These are phyloP conservation scores for Megalops atlanticus DNA, from an alignment of 2,113 vertebrate species.

Conservation along the genomic window DNA sequence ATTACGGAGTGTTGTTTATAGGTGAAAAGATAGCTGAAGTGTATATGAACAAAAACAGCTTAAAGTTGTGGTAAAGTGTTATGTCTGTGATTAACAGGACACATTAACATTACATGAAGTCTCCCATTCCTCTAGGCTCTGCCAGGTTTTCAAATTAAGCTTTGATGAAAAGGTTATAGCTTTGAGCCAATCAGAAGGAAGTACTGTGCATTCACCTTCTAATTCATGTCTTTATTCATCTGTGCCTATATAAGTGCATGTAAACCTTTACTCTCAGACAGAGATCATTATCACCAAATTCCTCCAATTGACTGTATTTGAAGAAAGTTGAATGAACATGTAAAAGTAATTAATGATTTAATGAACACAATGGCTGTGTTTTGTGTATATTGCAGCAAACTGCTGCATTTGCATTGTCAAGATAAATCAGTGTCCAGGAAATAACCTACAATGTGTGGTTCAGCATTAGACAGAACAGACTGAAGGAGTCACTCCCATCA, in stretches of 20 bases:
- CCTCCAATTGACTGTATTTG: background rate
- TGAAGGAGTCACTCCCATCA: background rate
- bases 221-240: background rate
- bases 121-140: background rate
- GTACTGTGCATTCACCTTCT: too few relatives aligned
- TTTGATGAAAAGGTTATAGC: background rate
- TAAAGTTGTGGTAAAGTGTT: background rate
- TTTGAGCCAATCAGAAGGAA: background rate
- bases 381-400: slow-evolving; percentile 35
- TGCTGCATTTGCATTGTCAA: slow-evolving; percentile 26
- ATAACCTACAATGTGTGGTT: slow-evolving; percentile 30
- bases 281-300: background rate
- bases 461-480: slow-evolving; percentile 27
- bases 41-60: too few relatives aligned
- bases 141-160: background rate
- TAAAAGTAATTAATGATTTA: slow-evolving; percentile 16
- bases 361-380: slow-evolving; percentile 30
- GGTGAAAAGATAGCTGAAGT: background rate
- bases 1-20: background rate
- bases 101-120: too few relatives aligned
- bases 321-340: slow-evolving; percentile 18
- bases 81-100: background rate
- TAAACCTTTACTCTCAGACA: background rate
- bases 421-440: slow-evolving; percentile 14
- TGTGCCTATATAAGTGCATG: background rate